These are phyloP conservation scores for Mizuhopecten yessoensis DNA, from an alignment of 1,140 invertebrate genomes.

Conservation along the genomic window DNA sequence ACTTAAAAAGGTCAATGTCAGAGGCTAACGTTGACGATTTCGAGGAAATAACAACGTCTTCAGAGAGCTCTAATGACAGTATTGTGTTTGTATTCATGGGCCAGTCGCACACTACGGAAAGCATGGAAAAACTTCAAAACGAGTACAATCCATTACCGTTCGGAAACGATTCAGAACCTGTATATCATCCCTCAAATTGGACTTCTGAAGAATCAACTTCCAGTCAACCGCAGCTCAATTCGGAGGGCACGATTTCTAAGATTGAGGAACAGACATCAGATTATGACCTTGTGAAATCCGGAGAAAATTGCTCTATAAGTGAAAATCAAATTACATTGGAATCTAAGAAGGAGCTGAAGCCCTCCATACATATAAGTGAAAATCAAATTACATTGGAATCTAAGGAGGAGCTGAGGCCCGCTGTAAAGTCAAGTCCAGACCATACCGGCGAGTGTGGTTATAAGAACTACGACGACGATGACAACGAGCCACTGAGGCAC, in stretches of 20 bases:
- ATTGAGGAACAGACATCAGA: background rate
- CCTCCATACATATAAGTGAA: background rate
- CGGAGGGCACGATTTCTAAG: background rate
- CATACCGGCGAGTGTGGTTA: background rate
- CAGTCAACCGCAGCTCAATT: constrained; percentile 15
- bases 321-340: background rate
- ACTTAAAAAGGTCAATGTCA: constrained; percentile 68
- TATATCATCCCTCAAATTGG: constrained; percentile 26
- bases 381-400: background rate
- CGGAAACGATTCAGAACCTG: background rate
- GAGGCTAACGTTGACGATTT: constrained; percentile 68
- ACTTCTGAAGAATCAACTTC: constrained; percentile 10
- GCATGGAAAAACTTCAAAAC: constrained; percentile 53
- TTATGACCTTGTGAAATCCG: too few relatives aligned
- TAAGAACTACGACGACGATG: constrained; percentile 55
- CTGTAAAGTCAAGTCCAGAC: constrained; percentile 7
- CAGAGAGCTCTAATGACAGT: constrained; percentile 72
- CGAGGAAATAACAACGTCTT: constrained; percentile 53
- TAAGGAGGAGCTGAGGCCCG: background rate
- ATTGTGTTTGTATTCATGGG: constrained; percentile 76
- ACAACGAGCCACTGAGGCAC: constrained; percentile 66
- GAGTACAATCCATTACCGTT: constrained; percentile 16
- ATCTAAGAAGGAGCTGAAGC: constrained; percentile 21
- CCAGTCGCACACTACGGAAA: constrained; percentile 61
- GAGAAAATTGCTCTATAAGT: too few relatives aligned